Evolutionary conservation across 2,888 invertebrate genomes (phyloP).

Genomic region (Calameuta pallipes): DNA sequence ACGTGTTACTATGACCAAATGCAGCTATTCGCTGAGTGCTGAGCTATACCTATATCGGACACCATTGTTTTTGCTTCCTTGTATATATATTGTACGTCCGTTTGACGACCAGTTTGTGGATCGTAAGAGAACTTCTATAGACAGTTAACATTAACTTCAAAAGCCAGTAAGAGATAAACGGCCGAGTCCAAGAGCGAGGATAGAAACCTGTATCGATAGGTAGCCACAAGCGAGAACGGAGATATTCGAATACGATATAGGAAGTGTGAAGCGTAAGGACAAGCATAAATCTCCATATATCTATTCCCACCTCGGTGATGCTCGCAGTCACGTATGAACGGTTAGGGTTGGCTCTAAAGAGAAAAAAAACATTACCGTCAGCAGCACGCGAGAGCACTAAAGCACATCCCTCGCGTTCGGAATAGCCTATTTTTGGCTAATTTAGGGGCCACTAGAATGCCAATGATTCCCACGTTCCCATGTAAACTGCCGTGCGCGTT

Average conservation of each 20-base stretch:
- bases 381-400: conserved; percentile 29
- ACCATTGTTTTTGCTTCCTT: background rate
- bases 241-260: background rate
- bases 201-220: background rate
- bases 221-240: background rate
- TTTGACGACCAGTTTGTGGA: background rate
- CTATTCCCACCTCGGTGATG: conserved; percentile 19
- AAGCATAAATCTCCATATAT: conserved; percentile 19
- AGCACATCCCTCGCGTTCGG: conserved; percentile 12
- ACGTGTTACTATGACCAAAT: background rate
- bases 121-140: background rate
- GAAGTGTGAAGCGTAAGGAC: background rate
- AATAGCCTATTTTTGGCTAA: conserved; percentile 37
- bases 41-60: background rate
- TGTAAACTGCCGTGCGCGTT: conserved; percentile 7
- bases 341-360: conserved; percentile 15
- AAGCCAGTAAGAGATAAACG: background rate
- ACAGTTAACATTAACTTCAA: background rate
- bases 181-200: background rate
- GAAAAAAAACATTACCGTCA: conserved; percentile 27
- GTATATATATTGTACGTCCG: background rate
- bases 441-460: conserved; percentile 31
- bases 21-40: background rate
- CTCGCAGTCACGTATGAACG: conserved; percentile 23
- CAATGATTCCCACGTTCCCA: conserved; percentile 28